These are phyloP conservation scores for Danio jaintianensis DNA, from an alignment of 2,797 vertebrate genomes.

Conservation along the genomic window DNA sequence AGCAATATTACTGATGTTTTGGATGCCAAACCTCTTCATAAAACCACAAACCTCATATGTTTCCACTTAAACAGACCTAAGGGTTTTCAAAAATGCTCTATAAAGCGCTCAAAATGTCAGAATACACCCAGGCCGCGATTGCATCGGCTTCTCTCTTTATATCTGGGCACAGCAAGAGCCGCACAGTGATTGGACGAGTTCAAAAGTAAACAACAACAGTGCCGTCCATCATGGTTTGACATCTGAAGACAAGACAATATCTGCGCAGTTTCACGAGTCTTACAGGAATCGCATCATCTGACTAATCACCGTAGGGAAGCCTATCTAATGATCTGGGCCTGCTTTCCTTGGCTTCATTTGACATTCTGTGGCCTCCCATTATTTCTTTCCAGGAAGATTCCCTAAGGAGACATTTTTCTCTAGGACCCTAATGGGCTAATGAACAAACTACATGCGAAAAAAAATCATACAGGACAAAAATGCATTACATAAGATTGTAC, in stretches of 20 bases:
- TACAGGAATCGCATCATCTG: conserved; percentile 39
- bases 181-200: not conserved
- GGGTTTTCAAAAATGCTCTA: conserved; percentile 44
- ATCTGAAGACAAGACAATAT: conserved; percentile 3
- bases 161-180: conserved; percentile 5
- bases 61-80: conserved; percentile 51
- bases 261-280: conserved; percentile 15
- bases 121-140: conserved; percentile 37
- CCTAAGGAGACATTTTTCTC: conserved; percentile 36
- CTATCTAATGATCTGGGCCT: conserved; percentile 47
- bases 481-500: not conserved
- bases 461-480: not conserved
- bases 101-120: conserved; percentile 38
- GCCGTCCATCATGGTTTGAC: not conserved
- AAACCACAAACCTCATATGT: conserved; percentile 47
- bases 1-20: conserved; percentile 38
- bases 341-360: conserved; percentile 43
- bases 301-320: conserved; percentile 50
- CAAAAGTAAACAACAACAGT: conserved; percentile 17
- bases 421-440: conserved; percentile 22
- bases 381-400: conserved; percentile 45
- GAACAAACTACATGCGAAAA: conserved; percentile 17
- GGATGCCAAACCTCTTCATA: conserved; percentile 39
- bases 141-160: conserved; percentile 11
- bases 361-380: conserved; percentile 46